Evolutionary conservation across 2,888 invertebrate species (phyloP), one percentile per base, ranked within the genome.

Genomic region (Polydesmus complanatus): DNA sequence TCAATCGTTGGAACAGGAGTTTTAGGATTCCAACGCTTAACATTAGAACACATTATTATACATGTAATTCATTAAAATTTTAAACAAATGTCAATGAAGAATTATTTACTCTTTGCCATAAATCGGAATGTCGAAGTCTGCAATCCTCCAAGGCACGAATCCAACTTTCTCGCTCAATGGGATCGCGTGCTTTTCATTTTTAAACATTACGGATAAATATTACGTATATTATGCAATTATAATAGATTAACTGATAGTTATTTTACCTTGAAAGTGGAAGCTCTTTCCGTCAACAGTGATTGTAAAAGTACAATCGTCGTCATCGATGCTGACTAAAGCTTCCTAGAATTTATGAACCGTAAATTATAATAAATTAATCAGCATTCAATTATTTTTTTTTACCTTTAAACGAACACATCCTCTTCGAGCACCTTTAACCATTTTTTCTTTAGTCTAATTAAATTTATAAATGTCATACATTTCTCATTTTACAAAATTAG

Each of bases 261-360:
- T 54, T 52, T 59, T 64, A 76, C 77, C 80, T 82, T 98, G 97
- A 75, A 98, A 95, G 77, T 98, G 98, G 78, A 98, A 98, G 18
- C 95, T 95, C 77, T 98, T 99, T 69, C 95, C 92, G 76, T 98
- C 98, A 56, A 96, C 96, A 3, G 95, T 96, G 70, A 98, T 93
- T 56, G 97, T 98, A 78, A 98, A 99, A 3, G 96, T 96, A 71
- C 95, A 93, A 68, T 81, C 79, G 75, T 98, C 97, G 75, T 96
- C 96, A 73, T 98, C 97, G 68, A 99, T 98, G 55, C 98, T 98
- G 71, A 99, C 91, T 52, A 97, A 87, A 1, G 98, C 97, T 56
- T 94, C 95, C 75, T 75, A 67, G n/a, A n/a, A n/a, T 23, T 68
- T 63, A 26, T 58, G 53, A n/a, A 58, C n/a, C n/a, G n/a, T n/a